Conservation (phyloP, 2,113 vertebrate genomes). For the Phylloscopus whistleri region DNA sequence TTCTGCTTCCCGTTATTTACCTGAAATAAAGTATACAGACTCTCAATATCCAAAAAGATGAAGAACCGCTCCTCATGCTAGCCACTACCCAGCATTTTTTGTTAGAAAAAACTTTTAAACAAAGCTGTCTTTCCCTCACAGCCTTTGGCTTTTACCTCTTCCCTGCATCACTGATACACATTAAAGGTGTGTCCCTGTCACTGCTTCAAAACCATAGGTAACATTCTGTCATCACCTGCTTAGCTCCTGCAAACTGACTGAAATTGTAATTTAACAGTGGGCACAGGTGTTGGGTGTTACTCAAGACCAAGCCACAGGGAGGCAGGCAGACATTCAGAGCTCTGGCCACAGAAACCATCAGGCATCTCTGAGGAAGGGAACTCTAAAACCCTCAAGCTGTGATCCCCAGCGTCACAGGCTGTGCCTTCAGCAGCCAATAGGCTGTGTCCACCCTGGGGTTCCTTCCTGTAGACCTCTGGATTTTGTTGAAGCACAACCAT, state of each 20-base stretch:
- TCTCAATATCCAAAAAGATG: background rate
- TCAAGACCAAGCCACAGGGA: background rate
- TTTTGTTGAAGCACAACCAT: background rate
- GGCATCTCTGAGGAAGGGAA: background rate
- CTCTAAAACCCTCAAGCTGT: background rate
- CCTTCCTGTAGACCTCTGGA: background rate
- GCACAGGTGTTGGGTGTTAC: background rate
- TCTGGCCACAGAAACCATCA: background rate
- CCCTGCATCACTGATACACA: background rate
- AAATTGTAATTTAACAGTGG: background rate
- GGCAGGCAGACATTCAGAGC: background rate
- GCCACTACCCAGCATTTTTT: background rate
- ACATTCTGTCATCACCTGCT: background rate
- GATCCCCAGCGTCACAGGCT: rapidly evolving
- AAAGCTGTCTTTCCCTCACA: background rate
- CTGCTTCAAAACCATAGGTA: background rate
- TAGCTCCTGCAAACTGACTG: background rate
- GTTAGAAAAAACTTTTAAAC: background rate
- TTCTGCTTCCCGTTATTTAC: background rate
- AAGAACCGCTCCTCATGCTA: background rate
- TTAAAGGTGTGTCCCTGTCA: background rate
- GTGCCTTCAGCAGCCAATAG: background rate
- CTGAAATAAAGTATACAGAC: background rate
- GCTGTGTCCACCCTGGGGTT: background rate
- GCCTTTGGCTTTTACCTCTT: background rate